phyloP scores from a whole-genome alignment of 2,797 vertebrate species.

The Crenuchus spilurus region DNA sequence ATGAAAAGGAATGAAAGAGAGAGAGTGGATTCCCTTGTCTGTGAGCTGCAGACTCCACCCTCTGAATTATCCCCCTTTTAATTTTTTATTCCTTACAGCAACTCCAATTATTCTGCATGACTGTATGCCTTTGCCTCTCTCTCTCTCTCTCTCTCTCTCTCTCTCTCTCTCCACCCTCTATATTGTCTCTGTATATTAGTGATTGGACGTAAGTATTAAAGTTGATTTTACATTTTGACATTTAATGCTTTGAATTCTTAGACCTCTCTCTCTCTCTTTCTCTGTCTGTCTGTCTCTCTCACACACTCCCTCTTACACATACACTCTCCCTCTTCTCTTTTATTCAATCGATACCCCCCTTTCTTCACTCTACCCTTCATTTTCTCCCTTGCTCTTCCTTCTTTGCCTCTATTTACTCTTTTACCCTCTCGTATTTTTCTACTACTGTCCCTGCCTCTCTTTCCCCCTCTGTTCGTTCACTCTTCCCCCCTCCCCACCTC shows the following conservation, averaged over 20 bases:
- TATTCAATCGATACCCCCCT: too few relatives aligned
- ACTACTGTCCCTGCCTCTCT: background rate
- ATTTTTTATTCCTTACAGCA: conserved; percentile 65
- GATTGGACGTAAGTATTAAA: too few relatives aligned
- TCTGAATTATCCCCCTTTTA: conserved; percentile 45
- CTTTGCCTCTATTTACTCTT: background rate
- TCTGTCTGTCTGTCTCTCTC: too few relatives aligned
- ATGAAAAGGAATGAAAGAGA: conserved; percentile 29
- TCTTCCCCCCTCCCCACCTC: too few relatives aligned
- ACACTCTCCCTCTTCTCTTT: too few relatives aligned
- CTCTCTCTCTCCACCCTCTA: background rate
- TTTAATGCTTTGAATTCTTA: too few relatives aligned
- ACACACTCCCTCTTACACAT: too few relatives aligned
- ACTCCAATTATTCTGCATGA: conserved; percentile 64
- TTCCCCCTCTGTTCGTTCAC: background rate
- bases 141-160: conserved; percentile 9
- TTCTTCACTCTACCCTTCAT: background rate
- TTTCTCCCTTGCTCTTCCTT: background rate
- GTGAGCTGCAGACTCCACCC: conserved; percentile 41
- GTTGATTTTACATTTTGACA: too few relatives aligned
- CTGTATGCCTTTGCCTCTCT: conserved; percentile 29
- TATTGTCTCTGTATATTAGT: background rate
- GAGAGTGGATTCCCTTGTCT: conserved; percentile 43
- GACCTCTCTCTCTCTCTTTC: too few relatives aligned
- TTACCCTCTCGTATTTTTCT: background rate